Conservation (phyloP, 2,113 vertebrate species). For the Ophthalmolycus amberensis region DNA sequence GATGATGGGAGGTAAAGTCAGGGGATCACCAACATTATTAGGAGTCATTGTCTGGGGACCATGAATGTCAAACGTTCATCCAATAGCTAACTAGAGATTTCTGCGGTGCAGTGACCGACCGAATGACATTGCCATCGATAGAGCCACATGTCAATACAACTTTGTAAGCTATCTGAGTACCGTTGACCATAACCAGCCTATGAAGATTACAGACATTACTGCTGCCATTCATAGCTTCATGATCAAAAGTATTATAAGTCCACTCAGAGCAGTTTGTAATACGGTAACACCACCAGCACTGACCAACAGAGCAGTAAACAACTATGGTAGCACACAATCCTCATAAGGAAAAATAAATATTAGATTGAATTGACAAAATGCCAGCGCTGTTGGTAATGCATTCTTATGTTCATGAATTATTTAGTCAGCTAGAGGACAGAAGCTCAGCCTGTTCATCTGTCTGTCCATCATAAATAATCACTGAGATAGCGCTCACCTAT, state of each 20-base stretch:
- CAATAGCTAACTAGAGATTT: too few relatives aligned
- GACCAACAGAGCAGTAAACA: not conserved
- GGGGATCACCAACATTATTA: not conserved
- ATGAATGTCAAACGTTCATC: not conserved
- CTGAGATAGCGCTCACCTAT: slow-evolving; percentile 25
- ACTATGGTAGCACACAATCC: not conserved
- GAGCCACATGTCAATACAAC: not conserved
- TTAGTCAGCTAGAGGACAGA: slow-evolving; percentile 10
- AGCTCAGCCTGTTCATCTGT: slow-evolving; percentile 5
- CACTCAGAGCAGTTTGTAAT: not conserved
- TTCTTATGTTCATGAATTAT: slow-evolving; percentile 35
- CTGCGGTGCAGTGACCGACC: too few relatives aligned
- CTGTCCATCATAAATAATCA: slow-evolving; percentile 39
- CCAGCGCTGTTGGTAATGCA: not conserved
- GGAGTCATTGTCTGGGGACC: not conserved
- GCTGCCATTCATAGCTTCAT: not conserved
- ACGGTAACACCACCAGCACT: not conserved
- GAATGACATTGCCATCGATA: too few relatives aligned
- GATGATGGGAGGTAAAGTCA: not conserved
- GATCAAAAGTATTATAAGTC: slow-evolving; percentile 12
- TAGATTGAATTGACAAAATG: slow-evolving; percentile 35
- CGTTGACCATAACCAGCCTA: not conserved
- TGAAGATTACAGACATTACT: not conserved
- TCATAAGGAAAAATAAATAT: slow-evolving; percentile 5
- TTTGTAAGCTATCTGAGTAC: not conserved